Evolutionary conservation across 2,797 vertebrate genomes (phyloP), one percentile per base, ranked within the genome.

Genomic region (Rhynchonycteris naso): DNA sequence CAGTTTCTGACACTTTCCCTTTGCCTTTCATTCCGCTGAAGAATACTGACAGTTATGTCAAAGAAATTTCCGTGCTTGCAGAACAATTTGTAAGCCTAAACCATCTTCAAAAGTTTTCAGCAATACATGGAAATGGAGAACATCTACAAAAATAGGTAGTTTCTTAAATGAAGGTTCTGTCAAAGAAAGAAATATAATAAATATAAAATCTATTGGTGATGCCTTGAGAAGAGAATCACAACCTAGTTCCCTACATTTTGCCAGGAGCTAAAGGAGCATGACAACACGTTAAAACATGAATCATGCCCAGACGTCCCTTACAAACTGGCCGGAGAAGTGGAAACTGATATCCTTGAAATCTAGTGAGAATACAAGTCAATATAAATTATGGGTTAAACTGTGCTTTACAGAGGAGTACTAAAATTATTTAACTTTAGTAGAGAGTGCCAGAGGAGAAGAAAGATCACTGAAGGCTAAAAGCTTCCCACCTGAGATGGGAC

Each of bases 331-430:
- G 7, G 50, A 86, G 66, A 69, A 72, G 52, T 79, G 1, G 30
- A 91, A 47, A 69, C 22, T 93, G 90, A 89, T 69, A 89, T 38
- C 19, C 35, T 75, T 89, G 69, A 94, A 86, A 86, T 94, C 86
- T 58, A 85, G 56, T 68, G 82, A 91, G 92, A 96, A 69, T 83
- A 86, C 38, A 65, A 93, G 72, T 91, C 2, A 0, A 91, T 79
- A 87, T 91, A 94, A 96, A 95, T 93, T 71, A 94, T 28, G 2
- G 63, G 24, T 30, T 96, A 69, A 94, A 61, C 38, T 52, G 16
- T 74, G 68, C 47, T 93, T 94, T 50, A 33, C 35, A 33, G 19
- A 79, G 33, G 69, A 88, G 22, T 83, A 35, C 43, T 82, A 24
- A 78, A 78, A 65, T 91, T 91, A 88, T 56, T n/a, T 52, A 88